phyloP scores from a whole-genome alignment of 2,113 vertebrate species.

The Edolisoma coerulescens region DNA sequence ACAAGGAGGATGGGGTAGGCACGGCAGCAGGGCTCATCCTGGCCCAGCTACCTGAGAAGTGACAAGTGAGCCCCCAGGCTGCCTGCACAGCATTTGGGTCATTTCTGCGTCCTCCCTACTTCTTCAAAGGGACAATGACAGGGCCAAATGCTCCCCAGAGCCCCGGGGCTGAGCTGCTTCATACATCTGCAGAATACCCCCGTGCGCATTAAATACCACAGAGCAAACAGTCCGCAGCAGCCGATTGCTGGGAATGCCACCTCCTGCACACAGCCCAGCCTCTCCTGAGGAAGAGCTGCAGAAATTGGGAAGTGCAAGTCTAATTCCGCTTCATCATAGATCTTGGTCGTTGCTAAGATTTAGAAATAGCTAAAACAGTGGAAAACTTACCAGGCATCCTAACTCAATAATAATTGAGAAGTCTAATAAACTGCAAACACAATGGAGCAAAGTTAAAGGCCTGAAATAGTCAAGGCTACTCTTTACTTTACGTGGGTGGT shows the following conservation, averaged over 20 bases:
- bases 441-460: background rate
- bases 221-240: background rate
- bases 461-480: background rate
- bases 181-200: background rate
- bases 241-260: background rate
- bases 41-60: background rate
- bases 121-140: background rate
- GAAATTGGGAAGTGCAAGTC: background rate
- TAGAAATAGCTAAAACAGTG: background rate
- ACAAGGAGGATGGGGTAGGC: too few relatives aligned
- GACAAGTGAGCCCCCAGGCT: background rate
- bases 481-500: background rate
- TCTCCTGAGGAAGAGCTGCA: background rate
- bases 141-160: background rate
- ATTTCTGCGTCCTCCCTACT: background rate
- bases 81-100: background rate
- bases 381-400: background rate
- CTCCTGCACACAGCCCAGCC: background rate
- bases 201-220: rapidly evolving
- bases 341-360: background rate
- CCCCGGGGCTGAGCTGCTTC: background rate
- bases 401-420: background rate
- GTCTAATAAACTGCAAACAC: background rate
- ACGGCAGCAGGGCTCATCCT: background rate
- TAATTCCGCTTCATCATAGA: background rate